phyloP scores from a whole-genome alignment of 2,888 invertebrate species.

The Epistrophella euchroma region DNA sequence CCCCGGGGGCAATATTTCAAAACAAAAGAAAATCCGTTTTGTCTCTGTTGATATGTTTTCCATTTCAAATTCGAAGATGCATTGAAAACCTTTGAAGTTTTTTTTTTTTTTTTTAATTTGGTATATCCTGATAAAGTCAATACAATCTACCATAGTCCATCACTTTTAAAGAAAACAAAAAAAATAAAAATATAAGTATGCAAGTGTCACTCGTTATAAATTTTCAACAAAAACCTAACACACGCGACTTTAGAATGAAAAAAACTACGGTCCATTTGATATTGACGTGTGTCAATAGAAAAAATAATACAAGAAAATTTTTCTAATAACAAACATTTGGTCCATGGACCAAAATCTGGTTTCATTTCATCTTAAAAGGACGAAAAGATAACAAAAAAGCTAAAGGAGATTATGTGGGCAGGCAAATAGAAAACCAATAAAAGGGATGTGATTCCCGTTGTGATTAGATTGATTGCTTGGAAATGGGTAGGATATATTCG shows the following conservation, averaged over 20 bases:
- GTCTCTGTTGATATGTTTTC: neutral
- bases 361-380: slow-evolving; percentile 17
- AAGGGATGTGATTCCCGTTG: slow-evolving; percentile 71
- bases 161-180: neutral
- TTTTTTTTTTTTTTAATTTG: neutral
- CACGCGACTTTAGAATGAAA: slow-evolving; percentile 65
- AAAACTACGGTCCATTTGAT: slow-evolving; percentile 59
- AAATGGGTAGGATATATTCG: slow-evolving; percentile 40
- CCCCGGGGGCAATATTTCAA: slow-evolving; percentile 17
- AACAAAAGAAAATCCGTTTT: slow-evolving; percentile 22
- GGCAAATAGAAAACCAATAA: slow-evolving; percentile 75
- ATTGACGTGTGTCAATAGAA: slow-evolving; percentile 66
- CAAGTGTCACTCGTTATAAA: slow-evolving; percentile 57
- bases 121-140: slow-evolving; percentile 6
- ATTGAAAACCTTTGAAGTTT: slow-evolving; percentile 23
- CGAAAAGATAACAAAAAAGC: slow-evolving; percentile 69
- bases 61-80: neutral
- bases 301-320: slow-evolving; percentile 38
- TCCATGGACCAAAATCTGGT: slow-evolving; percentile 38
- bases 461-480: slow-evolving; percentile 73
- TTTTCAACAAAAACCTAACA: slow-evolving; percentile 18
- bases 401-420: slow-evolving; percentile 73
- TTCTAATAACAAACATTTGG: slow-evolving; percentile 57
- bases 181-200: neutral
- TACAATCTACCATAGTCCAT: slow-evolving; percentile 30